Base-by-base conservation (phyloP, 2,888 invertebrate species). In the Eretmocerus hayati region DNA sequence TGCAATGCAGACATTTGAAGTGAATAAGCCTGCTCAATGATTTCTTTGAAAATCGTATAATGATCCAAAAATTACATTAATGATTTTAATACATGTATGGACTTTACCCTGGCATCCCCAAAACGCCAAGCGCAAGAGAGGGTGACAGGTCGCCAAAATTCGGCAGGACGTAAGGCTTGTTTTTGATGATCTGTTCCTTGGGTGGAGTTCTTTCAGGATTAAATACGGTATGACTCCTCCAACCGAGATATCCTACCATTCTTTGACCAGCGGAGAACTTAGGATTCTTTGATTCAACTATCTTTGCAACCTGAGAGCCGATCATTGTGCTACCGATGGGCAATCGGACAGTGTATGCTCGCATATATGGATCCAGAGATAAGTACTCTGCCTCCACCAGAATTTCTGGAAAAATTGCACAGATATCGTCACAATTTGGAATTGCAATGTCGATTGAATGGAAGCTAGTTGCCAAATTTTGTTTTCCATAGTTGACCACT, bases 281-380 rank as follows among this genome's bases (percentile, higher is more conserved):
- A 5, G 75, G 61, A 66, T 84, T 78, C 55, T 80, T 81, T 57
- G 84, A 85, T 43, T 80, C 79, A 44, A 82, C 73, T 31, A 89
- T 80, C 64, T 78, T 81, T 9, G 82, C 85, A 32, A 87, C 78
- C 74, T 86, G 86, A 41, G 77, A 73, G 20, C 86, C 86, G 45
- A 84, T 78, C 80, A 87, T 84, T 23, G 80, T 79, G 9, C 73
- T 73, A 3, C 84, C 84, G 46, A 77, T 60, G 59, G 79, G 77
- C 32, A 64, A 58, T 30, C 72, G 70, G 39, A 72, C 71, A 65
- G 77, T 74, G 55, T 79, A 80, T 1, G 77, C 75, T 56, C 83
- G 73, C 81, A 84, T 83, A 53, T 84, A 86, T 1, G 87, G 86
- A 68, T 87, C 87, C 18, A 86, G 81, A 56, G 84, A 84, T 2